A percentile compares a stretch with the other conserved stretches of the same genome.
These are phyloP conservation scores for Noctua janthina DNA, from an alignment of 2,888 invertebrate species.

Conservation along the genomic window DNA sequence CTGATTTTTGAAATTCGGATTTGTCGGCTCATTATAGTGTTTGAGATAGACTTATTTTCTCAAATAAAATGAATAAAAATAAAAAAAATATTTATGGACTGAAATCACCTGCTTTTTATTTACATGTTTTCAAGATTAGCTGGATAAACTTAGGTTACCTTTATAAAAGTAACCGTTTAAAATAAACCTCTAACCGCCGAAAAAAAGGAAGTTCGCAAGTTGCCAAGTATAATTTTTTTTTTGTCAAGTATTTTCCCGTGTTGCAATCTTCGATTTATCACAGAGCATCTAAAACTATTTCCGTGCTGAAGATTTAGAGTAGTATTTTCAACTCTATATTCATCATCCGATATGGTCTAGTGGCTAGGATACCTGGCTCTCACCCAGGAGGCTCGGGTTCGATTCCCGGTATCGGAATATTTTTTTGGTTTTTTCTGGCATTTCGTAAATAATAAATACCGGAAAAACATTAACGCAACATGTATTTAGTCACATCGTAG, in stretches of 20 bases:
- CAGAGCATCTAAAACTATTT: neutral
- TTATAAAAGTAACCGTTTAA: neutral
- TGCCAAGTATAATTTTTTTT: neutral
- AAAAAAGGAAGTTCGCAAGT: neutral
- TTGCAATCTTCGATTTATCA: neutral
- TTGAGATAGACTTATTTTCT: slow-evolving; percentile 8
- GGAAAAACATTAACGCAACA: slow-evolving; percentile 4
- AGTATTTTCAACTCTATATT: fast-evolving
- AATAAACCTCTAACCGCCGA: neutral
- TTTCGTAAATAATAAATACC: slow-evolving; percentile 1
- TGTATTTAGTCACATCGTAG: neutral
- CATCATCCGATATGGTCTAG: slow-evolving; percentile 89
- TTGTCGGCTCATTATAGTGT: slow-evolving; percentile 51
- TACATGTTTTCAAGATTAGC: neutral
- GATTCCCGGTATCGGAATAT: slow-evolving; percentile 86
- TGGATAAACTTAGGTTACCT: neutral
- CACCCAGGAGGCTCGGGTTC: slow-evolving; percentile 92
- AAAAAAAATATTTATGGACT: neutral
- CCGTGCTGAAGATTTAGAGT: neutral
- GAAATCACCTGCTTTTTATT: slow-evolving; percentile 17
- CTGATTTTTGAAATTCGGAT: slow-evolving; percentile 56
- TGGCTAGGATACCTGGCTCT: slow-evolving; percentile 93
- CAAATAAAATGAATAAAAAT: slow-evolving; percentile 6
- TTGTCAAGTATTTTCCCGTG: neutral
- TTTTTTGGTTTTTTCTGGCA: slow-evolving; percentile 51